phyloP scores from a whole-genome alignment of 2,113 vertebrate species.

The Dendrocopos noguchii region DNA sequence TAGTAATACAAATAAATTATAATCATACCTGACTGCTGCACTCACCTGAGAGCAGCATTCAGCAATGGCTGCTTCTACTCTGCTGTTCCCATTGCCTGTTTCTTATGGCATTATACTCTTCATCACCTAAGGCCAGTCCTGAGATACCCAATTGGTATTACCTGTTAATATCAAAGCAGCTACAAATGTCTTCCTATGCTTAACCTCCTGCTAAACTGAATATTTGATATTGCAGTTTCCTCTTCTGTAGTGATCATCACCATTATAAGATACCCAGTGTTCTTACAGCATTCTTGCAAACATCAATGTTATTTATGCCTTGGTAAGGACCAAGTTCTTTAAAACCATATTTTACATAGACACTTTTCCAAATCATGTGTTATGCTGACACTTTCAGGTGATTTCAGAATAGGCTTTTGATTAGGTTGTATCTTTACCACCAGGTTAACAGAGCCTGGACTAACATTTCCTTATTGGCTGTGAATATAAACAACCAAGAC shows the following conservation, averaged over 20 bases:
- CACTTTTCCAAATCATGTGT: background rate
- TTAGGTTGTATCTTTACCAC: background rate
- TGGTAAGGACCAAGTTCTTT: background rate
- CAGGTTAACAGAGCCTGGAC: background rate
- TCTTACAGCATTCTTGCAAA: background rate
- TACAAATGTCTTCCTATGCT: background rate
- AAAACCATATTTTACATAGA: background rate
- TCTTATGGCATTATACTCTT: fast-evolving
- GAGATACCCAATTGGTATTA: background rate
- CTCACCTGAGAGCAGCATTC: background rate
- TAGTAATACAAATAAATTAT: background rate
- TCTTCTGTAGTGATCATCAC: background rate
- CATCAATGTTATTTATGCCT: background rate
- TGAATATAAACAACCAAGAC: background rate
- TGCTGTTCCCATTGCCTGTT: background rate
- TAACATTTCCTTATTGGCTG: background rate
- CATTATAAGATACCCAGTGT: background rate
- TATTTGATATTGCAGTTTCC: background rate
- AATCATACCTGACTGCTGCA: background rate
- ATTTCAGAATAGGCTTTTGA: background rate
- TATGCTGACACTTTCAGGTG: background rate
- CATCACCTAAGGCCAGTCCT: background rate
- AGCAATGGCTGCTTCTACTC: background rate
- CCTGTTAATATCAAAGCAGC: background rate
- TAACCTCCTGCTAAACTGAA: background rate